phyloP scores from a whole-genome alignment of 2,797 vertebrate species.

The Valencia hispanica region DNA sequence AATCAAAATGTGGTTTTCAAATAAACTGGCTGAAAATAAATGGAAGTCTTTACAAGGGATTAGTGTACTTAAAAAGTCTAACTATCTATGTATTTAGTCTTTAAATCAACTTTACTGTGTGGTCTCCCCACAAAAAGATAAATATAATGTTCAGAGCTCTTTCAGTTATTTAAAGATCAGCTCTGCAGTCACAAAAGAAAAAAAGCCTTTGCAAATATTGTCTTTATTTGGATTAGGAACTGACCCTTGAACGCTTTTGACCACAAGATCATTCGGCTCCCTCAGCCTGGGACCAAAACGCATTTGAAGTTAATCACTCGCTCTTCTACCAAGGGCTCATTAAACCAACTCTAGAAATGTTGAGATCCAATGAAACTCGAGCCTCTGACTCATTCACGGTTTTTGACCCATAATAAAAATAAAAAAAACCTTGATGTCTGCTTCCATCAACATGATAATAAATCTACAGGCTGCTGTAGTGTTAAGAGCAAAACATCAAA shows the following conservation, averaged over 20 bases:
- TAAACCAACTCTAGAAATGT: conserved; percentile 57
- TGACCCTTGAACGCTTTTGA: conserved; percentile 54
- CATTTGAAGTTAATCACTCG: conserved; percentile 60
- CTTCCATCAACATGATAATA: conserved; percentile 61
- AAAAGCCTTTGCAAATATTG: conserved; percentile 24
- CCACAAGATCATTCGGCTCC: conserved; percentile 46
- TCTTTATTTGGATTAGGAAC: conserved; percentile 64
- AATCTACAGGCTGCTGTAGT: conserved; percentile 46
- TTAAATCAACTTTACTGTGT: conserved; percentile 8
- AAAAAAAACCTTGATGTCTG: conserved; percentile 54
- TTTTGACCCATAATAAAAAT: conserved; percentile 63
- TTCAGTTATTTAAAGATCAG: conserved; percentile 22
- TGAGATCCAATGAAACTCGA: conserved; percentile 48
- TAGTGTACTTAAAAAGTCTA: neutral
- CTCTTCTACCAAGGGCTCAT: conserved; percentile 47
- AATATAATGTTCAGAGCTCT: conserved; percentile 5
- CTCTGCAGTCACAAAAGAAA: conserved; percentile 4
- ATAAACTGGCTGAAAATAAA: too few relatives aligned
- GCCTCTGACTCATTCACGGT: conserved; percentile 55
- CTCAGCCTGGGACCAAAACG: conserved; percentile 54
- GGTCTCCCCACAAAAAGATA: conserved; percentile 8
- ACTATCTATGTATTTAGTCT: conserved; percentile 1
- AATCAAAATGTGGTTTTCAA: neutral
- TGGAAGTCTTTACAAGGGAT: neutral
- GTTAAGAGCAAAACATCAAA: conserved; percentile 39